phyloP scores from a whole-genome alignment of 2,888 invertebrate species.

The Ligdia adustata region DNA sequence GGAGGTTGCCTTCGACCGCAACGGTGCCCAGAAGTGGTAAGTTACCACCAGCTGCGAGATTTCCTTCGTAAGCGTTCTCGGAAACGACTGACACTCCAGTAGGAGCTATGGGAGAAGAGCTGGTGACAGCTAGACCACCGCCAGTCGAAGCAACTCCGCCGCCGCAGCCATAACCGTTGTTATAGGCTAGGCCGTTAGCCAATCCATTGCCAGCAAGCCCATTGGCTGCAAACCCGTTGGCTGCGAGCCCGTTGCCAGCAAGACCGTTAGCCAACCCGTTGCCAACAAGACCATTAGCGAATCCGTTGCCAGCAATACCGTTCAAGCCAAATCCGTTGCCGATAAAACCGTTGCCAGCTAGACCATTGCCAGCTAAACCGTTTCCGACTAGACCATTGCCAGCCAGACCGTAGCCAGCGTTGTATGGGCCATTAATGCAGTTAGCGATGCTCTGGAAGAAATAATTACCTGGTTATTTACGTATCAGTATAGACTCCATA shows the following conservation, averaged over 20 bases:
- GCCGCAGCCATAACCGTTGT: conserved; percentile 9
- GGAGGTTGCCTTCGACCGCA: conserved; percentile 42
- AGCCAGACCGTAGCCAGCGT: conserved; percentile 7
- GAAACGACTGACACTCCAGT: conserved; percentile 44
- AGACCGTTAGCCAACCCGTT: conserved; percentile 3
- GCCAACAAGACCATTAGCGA: background rate
- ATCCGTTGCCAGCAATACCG: conserved; percentile 6
- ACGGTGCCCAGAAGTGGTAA: conserved; percentile 50
- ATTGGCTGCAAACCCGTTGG: background rate
- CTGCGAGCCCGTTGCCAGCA: conserved; percentile 1
- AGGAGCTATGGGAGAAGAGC: conserved; percentile 42
- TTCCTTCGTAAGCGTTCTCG: conserved; percentile 46
- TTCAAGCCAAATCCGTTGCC: conserved; percentile 14
- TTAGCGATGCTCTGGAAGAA: conserved; percentile 41
- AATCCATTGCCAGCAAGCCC: conserved; percentile 23
- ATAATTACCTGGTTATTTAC: too few species aligned
- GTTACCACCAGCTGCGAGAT: conserved; percentile 40
- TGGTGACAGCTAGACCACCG: conserved; percentile 40
- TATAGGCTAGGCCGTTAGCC: too few species aligned
- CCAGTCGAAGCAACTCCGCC: conserved; percentile 40
- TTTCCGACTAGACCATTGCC: conserved; percentile 20
- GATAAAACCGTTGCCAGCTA: conserved; percentile 17
- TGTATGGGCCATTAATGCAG: conserved; percentile 10
- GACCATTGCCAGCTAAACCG: conserved; percentile 20
- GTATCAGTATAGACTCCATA: too few species aligned